These are phyloP conservation scores for Tuta absoluta DNA, from an alignment of 2,888 invertebrate species.

Conservation along the genomic window DNA sequence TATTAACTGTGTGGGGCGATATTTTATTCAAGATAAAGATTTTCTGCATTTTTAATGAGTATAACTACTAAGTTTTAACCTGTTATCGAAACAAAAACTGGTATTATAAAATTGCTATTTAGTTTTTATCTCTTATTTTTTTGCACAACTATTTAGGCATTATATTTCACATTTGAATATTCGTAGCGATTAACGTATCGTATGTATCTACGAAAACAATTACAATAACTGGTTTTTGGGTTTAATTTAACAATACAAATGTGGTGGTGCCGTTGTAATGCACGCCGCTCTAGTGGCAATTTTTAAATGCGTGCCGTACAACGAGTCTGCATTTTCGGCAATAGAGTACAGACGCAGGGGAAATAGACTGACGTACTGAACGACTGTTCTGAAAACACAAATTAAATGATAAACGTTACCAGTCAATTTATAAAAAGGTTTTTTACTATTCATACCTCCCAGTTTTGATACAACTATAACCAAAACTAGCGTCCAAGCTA, in stretches of 20 bases:
- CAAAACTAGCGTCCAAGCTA: no score
- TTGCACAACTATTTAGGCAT: background rate
- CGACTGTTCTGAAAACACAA: no score
- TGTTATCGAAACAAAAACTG: conserved; percentile 1
- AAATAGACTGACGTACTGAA: no score
- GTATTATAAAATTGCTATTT: conserved; percentile 12
- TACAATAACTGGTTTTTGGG: no score
- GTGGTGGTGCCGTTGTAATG: conserved; percentile 41
- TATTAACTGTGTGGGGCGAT: conserved; percentile 38
- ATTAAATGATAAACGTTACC: no score
- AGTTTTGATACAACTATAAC: no score
- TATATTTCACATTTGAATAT: background rate
- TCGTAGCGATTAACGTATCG: background rate
- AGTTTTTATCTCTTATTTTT: background rate
- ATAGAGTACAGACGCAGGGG: conserved; percentile 54
- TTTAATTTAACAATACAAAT: background rate
- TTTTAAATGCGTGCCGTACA: conserved; percentile 61
- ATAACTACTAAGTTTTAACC: background rate
- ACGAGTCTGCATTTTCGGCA: conserved; percentile 64
- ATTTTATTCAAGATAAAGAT: conserved; percentile 10
- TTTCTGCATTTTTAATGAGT: conserved; percentile 7
- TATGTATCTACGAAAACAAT: background rate
- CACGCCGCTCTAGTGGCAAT: conserved; percentile 52
- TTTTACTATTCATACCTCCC: no score
- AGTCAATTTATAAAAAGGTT: no score